phyloP scores from a whole-genome alignment of 2,113 vertebrate genomes.

The Chlamydotis undulata region DNA sequence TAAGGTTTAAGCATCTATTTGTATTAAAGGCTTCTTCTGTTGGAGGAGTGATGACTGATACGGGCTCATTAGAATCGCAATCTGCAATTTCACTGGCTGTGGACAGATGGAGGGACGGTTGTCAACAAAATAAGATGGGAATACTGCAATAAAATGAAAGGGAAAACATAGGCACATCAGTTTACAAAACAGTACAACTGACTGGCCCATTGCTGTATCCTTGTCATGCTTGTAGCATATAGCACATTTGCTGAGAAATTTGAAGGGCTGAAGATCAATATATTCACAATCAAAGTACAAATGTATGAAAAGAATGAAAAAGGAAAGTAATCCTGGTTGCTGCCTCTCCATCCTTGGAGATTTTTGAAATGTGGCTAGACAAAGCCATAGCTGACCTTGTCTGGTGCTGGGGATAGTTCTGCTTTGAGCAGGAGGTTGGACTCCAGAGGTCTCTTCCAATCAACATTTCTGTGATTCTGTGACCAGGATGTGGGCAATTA shows the following conservation, averaged over 20 bases:
- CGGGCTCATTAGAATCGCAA: neutral
- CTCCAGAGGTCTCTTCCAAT: neutral
- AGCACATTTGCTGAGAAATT: neutral
- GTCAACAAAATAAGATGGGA: neutral
- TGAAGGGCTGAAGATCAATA: neutral
- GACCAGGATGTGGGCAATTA: neutral
- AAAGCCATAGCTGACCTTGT: neutral
- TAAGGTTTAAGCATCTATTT: neutral
- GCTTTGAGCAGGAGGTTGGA: neutral
- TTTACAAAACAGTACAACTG: neutral
- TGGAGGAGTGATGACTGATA: neutral
- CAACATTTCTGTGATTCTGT: neutral
- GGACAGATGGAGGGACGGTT: slow-evolving; percentile 17
- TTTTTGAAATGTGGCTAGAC: neutral
- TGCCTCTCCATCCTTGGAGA: neutral
- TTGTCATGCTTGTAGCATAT: neutral
- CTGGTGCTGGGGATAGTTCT: neutral
- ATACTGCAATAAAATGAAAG: neutral
- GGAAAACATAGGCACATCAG: neutral
- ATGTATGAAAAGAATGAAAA: neutral
- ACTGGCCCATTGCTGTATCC: neutral
- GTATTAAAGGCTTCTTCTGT: neutral
- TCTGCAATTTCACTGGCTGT: neutral
- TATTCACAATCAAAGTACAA: neutral
- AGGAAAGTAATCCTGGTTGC: neutral